A percentile compares a stretch with the other conserved stretches of the same genome.
Evolutionary conservation across 2,797 vertebrate species (phyloP).

Genomic region (Hozukius guyotensis): DNA sequence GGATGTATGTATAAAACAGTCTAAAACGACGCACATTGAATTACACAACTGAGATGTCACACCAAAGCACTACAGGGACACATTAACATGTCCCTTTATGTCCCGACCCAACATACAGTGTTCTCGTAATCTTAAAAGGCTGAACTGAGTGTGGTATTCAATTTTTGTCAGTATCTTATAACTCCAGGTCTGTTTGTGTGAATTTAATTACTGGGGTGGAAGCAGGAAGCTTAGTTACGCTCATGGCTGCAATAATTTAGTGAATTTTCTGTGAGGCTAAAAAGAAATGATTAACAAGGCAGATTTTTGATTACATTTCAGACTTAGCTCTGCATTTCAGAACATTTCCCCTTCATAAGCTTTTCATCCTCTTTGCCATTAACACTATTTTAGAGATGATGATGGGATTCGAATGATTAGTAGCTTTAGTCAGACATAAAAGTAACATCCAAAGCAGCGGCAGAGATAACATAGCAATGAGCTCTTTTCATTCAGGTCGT

Average conservation of each 20-base stretch:
- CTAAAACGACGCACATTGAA: constrained; percentile 6
- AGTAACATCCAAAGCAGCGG: constrained; percentile 21
- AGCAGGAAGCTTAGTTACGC: constrained; percentile 53
- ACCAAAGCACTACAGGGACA: not conserved
- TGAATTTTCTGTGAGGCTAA: constrained; percentile 37
- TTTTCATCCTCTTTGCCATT: constrained; percentile 46
- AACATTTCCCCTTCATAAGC: constrained; percentile 48
- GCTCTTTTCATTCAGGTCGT: constrained; percentile 17
- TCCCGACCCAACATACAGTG: not conserved
- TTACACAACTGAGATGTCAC: not conserved
- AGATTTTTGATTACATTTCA: constrained; percentile 59
- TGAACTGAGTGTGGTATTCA: constrained; percentile 5
- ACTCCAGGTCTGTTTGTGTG: constrained; percentile 57
- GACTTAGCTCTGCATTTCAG: constrained; percentile 38
- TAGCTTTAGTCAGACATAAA: constrained; percentile 45
- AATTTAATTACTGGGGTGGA: constrained; percentile 51
- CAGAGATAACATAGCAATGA: constrained; percentile 13
- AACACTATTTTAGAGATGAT: constrained; percentile 49
- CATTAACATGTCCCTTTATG: not conserved
- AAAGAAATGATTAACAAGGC: constrained; percentile 58
- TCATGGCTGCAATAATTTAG: constrained; percentile 50
- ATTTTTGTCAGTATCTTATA: constrained; percentile 22
- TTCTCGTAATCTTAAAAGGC: constrained; percentile 8
- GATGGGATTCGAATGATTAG: constrained; percentile 49
- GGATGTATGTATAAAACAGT: not conserved